These are phyloP conservation scores for Drosophila neonasuta DNA, from an alignment of 2,888 invertebrate species.

Conservation along the genomic window DNA sequence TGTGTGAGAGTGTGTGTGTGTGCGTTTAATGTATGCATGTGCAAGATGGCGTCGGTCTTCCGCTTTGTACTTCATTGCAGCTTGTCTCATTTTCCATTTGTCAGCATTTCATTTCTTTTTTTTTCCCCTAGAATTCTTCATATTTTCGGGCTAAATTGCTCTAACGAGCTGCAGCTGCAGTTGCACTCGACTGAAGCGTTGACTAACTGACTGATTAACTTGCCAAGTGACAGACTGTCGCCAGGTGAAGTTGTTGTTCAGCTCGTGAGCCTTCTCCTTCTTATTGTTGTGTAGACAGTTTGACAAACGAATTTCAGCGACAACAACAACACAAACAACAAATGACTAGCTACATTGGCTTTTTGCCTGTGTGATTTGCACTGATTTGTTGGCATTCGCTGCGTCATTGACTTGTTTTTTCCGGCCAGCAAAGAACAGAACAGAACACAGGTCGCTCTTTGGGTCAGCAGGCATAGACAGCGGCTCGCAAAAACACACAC, in stretches of 20 bases:
- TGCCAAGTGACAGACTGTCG: conserved; percentile 36
- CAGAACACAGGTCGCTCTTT: conserved; percentile 46
- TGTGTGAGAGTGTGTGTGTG: conserved; percentile 5
- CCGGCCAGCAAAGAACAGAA: conserved; percentile 29
- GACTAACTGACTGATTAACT: conserved; percentile 2
- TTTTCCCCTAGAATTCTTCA: conserved; percentile 11
- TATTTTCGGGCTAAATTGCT: conserved; percentile 41
- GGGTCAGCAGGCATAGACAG: conserved; percentile 15
- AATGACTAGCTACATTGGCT: conserved; percentile 12
- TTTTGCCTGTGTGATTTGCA: conserved; percentile 71
- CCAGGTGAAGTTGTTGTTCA: conserved; percentile 36
- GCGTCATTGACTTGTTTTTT: conserved; percentile 65
- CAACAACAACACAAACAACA: conserved; percentile 8
- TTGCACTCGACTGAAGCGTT: not conserved
- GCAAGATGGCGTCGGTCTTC: conserved; percentile 53
- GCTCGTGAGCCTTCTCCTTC: not conserved
- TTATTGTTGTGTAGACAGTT: conserved; percentile 25
- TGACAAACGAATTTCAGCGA: conserved; percentile 51
- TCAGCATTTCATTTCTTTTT: conserved; percentile 22
- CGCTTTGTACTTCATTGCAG: conserved; percentile 49
- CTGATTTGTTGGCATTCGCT: conserved; percentile 70
- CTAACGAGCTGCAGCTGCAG: conserved; percentile 39
- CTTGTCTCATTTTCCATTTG: conserved; percentile 57
- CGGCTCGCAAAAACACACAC: conserved; percentile 18
- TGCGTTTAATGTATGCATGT: conserved; percentile 57